These are phyloP conservation scores for Heteronetta atricapilla DNA, from an alignment of 2,113 vertebrate genomes.

Conservation along the genomic window DNA sequence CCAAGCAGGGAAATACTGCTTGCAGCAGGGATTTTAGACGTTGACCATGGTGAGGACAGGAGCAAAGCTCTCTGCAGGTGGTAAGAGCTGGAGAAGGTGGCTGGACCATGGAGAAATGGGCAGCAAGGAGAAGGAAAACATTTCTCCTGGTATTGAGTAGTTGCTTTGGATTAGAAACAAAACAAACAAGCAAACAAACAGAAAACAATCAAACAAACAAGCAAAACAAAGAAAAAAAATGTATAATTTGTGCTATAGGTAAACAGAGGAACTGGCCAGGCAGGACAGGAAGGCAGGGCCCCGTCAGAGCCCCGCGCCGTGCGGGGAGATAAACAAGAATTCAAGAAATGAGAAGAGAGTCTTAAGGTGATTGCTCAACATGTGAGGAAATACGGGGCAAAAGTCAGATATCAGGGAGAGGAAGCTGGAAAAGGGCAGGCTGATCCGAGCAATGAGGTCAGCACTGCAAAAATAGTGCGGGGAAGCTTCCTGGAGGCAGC, in stretches of 20 bases:
- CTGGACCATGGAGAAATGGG: not conserved
- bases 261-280: constrained; percentile 49
- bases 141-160: not conserved
- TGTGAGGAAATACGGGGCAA: constrained; percentile 35
- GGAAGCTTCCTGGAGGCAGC: not conserved
- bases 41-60: not conserved
- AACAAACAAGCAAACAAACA: not conserved
- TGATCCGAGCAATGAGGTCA: constrained; percentile 25
- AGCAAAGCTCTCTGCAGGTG: not conserved
- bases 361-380: constrained; percentile 53
- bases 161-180: not conserved
- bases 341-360: constrained; percentile 44
- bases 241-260: not conserved
- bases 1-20: not conserved
- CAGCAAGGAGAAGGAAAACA: not conserved
- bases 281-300: constrained; percentile 46
- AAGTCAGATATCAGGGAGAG: constrained; percentile 44
- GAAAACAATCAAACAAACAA: not conserved
- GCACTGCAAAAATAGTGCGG: constrained; percentile 32
- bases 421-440: constrained; percentile 60
- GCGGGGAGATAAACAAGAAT: constrained; percentile 26
- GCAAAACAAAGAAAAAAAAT: not conserved
- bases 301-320: fast-evolving
- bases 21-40: not conserved
- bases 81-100: not conserved